These are phyloP conservation scores for Macrochelys suwanniensis DNA, from an alignment of 2,797 vertebrate species.

Conservation along the genomic window DNA sequence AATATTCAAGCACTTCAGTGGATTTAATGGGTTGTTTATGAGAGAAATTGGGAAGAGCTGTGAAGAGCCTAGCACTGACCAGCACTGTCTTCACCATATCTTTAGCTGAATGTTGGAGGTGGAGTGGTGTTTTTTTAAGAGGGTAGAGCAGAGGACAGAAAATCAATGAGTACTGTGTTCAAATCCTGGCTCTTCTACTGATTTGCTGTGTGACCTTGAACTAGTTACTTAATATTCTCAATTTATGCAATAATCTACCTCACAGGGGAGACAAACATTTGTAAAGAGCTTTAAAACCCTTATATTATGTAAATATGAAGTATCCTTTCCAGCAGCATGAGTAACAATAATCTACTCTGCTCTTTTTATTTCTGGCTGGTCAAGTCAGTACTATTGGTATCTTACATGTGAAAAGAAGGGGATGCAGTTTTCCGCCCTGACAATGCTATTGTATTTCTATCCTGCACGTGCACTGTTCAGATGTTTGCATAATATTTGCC, in stretches of 20 bases:
- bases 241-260: neutral
- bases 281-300: neutral
- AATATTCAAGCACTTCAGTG: neutral
- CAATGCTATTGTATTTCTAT: neutral
- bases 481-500: neutral
- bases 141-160: neutral
- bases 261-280: neutral
- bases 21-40: neutral
- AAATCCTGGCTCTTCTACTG: neutral
- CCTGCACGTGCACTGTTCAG: neutral
- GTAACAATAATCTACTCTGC: neutral
- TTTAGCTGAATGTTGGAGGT: constrained; percentile 5
- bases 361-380: neutral
- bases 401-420: neutral
- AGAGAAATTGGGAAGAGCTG: neutral
- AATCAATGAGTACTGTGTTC: neutral
- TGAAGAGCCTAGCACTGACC: neutral
- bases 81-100: neutral
- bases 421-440: neutral
- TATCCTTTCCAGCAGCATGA: neutral
- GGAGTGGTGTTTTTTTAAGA: neutral
- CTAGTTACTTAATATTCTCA: neutral
- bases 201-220: rapidly evolving
- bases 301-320: neutral
- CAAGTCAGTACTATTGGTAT: neutral